Evolutionary conservation across 2,797 vertebrate species (phyloP).

Genomic region (Malurus splendens): DNA sequence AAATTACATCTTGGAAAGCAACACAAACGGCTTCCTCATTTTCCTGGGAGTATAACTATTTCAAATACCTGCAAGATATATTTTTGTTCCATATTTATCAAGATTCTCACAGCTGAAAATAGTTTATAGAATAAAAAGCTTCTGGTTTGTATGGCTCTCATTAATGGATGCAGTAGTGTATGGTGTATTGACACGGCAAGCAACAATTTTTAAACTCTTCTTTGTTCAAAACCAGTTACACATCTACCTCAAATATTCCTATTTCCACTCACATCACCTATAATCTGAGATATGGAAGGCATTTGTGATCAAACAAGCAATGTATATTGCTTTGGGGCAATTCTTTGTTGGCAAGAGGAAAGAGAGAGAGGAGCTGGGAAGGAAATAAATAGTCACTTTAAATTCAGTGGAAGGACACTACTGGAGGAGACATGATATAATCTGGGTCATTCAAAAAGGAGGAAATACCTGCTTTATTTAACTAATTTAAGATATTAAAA

Average conservation of each 20-base stretch:
- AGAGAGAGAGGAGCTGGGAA: neutral
- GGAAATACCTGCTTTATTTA: neutral
- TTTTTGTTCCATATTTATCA: constrained; percentile 2
- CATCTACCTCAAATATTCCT: constrained; percentile 13
- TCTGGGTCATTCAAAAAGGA: neutral
- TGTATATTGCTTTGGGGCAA: neutral
- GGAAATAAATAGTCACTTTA: neutral
- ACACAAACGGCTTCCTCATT: neutral
- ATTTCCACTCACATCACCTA: neutral
- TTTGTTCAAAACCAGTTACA: constrained; percentile 28
- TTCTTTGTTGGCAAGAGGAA: neutral
- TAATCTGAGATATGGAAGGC: neutral
- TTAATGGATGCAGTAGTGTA: neutral
- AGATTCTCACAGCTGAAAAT: constrained; percentile 16
- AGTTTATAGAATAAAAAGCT: neutral
- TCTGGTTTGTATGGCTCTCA: neutral
- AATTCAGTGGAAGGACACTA: neutral
- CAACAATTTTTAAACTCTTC: neutral
- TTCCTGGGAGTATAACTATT: neutral
- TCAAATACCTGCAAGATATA: neutral
- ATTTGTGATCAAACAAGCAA: constrained; percentile 9
- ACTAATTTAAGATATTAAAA: neutral
- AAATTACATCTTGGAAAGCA: neutral
- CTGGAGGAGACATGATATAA: neutral
- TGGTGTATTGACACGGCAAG: neutral